phyloP scores from a whole-genome alignment of 2,113 vertebrate species.

The Aviceda subcristata region DNA sequence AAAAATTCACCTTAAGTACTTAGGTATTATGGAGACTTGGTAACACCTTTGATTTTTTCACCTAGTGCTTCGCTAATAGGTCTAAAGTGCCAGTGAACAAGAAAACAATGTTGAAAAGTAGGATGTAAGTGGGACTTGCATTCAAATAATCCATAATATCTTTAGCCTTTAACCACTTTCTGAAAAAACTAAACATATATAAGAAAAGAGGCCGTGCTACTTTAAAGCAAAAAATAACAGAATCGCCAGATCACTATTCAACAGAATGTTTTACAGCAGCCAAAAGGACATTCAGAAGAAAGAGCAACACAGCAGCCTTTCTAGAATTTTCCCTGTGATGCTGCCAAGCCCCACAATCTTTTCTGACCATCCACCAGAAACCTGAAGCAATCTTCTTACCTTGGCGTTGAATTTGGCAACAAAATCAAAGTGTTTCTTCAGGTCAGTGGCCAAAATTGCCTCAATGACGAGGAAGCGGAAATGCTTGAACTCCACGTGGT shows the following conservation, averaged over 20 bases:
- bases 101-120: not conserved
- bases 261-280: not conserved
- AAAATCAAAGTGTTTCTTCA: conserved; percentile 99
- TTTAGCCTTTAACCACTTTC: not conserved
- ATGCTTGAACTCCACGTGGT: conserved; percentile 96
- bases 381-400: conserved; percentile 69
- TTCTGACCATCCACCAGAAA: not conserved
- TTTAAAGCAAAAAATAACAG: not conserved
- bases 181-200: not conserved
- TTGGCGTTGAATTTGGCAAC: conserved; percentile 95
- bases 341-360: not conserved
- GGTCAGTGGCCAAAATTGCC: conserved; percentile 95
- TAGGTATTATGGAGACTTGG: not conserved
- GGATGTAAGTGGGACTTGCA: not conserved
- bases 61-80: not conserved
- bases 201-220: not conserved
- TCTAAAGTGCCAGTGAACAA: not conserved
- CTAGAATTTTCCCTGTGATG: not conserved
- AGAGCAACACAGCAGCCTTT: not conserved
- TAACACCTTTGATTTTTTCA: not conserved
- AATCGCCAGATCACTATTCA: not conserved
- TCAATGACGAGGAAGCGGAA: conserved; percentile 98
- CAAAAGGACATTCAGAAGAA: not conserved
- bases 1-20: not conserved
- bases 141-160: not conserved